Percentiles rank a stretch among this genome's conserved stretches.
Evolutionary conservation across 2,797 vertebrate species (phyloP).

Genomic region (Trichosurus vulpecula): DNA sequence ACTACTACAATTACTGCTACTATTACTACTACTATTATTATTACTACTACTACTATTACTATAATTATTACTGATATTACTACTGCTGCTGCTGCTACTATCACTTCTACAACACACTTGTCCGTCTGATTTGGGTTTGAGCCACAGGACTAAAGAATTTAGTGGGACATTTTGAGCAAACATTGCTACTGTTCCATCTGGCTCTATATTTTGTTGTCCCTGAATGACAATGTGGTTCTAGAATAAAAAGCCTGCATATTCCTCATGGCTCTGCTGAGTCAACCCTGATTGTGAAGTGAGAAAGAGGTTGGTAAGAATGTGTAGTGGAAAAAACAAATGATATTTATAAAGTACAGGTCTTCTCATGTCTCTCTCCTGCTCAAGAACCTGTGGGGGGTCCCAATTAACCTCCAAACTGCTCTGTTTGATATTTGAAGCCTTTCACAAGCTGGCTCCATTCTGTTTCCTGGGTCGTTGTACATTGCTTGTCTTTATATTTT

Average conservation of each 20-base stretch:
- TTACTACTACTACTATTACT: too few species aligned
- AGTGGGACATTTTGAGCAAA: too few species aligned
- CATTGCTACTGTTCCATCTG: too few species aligned
- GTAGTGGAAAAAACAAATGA: background rate
- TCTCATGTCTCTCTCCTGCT: background rate
- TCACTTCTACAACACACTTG: too few species aligned
- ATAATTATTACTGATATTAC: too few species aligned
- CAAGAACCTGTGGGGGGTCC: background rate
- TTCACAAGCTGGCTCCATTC: background rate
- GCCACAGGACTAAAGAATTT: too few species aligned
- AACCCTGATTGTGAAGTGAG: background rate
- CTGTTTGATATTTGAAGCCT: background rate
- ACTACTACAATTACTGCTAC: too few species aligned
- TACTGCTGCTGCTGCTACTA: too few species aligned
- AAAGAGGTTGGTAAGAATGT: background rate
- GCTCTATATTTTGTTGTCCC: too few species aligned
- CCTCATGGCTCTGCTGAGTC: background rate
- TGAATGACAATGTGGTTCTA: background rate
- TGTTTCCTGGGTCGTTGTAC: background rate
- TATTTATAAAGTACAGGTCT: background rate
- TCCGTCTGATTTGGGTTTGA: too few species aligned
- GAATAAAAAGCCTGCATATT: background rate
- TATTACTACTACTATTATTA: too few species aligned
- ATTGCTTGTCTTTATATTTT: background rate
- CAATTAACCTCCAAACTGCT: background rate